Conservation (phyloP, 2,888 invertebrate species). For the Cantharis nigra region DNA sequence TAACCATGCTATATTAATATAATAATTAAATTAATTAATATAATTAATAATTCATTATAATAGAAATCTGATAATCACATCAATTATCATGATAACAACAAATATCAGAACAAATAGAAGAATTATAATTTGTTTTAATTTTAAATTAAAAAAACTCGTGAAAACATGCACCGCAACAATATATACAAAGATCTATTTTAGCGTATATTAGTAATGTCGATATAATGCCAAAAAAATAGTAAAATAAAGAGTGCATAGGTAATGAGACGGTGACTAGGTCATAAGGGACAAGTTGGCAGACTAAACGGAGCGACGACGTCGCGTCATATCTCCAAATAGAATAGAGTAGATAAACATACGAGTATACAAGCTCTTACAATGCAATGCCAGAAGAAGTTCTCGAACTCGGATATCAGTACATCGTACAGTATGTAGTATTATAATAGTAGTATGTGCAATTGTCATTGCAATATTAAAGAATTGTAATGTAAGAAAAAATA, state of each 20-base stretch:
- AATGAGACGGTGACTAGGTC: conserved; percentile 41
- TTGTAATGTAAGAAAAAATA: neutral
- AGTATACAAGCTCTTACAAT: conserved; percentile 10
- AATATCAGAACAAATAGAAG: neutral
- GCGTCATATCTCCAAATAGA: conserved; percentile 26
- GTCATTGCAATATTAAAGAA: neutral
- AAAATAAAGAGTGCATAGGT: conserved; percentile 39
- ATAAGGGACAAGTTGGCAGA: conserved; percentile 38
- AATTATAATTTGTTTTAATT: neutral
- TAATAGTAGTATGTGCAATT: too few relatives aligned
- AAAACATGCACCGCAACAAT: neutral
- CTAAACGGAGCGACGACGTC: conserved; percentile 38
- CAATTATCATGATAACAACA: neutral
- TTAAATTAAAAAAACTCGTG: neutral
- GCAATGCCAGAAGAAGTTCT: conserved; percentile 15
- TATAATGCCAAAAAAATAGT: conserved; percentile 43
- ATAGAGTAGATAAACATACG: conserved; percentile 30
- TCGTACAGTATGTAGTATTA: neutral
- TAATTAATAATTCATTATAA: too few relatives aligned
- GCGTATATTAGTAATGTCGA: conserved; percentile 45
- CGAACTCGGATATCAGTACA: neutral
- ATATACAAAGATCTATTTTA: conserved; percentile 38
- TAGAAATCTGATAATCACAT: neutral
- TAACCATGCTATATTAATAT: too few relatives aligned
- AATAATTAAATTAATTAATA: too few relatives aligned